Conservation (phyloP, 2,113 vertebrate genomes). For the Empidonax traillii region DNA sequence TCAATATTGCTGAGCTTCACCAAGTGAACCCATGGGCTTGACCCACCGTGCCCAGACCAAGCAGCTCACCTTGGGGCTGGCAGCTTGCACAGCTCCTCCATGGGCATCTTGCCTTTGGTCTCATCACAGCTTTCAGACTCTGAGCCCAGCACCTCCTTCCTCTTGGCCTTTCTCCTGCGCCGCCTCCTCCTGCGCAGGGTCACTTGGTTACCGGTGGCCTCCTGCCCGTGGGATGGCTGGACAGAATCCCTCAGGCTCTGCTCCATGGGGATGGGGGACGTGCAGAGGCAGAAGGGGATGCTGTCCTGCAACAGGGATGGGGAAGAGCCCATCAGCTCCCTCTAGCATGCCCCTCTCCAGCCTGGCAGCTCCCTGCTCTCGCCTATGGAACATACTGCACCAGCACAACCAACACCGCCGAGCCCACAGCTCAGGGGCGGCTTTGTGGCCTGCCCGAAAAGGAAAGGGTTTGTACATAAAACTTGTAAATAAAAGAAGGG, state of each 20-base stretch:
- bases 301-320: slow-evolving; percentile 43
- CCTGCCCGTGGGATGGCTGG: neutral
- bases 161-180: slow-evolving; percentile 74
- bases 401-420: neutral
- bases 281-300: slow-evolving; percentile 80
- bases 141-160: slow-evolving; percentile 47
- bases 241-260: neutral
- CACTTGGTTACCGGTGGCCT: neutral
- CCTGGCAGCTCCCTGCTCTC: neutral
- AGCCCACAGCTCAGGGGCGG: neutral
- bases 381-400: accelerated
- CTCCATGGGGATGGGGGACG: slow-evolving; percentile 81
- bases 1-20: neutral
- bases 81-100: slow-evolving; percentile 21
- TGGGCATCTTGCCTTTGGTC: slow-evolving; percentile 24
- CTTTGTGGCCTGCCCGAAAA: neutral
- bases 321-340: neutral
- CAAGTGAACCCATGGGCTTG: neutral
- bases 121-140: slow-evolving; percentile 78
- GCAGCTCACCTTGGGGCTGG: slow-evolving; percentile 66
- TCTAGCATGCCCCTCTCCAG: neutral
- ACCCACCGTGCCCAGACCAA: neutral
- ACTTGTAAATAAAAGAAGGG: neutral
- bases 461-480: neutral
- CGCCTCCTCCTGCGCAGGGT: slow-evolving; percentile 70